Conservation (phyloP, 2,888 invertebrate genomes). For the Leptopterna dolabrata region DNA sequence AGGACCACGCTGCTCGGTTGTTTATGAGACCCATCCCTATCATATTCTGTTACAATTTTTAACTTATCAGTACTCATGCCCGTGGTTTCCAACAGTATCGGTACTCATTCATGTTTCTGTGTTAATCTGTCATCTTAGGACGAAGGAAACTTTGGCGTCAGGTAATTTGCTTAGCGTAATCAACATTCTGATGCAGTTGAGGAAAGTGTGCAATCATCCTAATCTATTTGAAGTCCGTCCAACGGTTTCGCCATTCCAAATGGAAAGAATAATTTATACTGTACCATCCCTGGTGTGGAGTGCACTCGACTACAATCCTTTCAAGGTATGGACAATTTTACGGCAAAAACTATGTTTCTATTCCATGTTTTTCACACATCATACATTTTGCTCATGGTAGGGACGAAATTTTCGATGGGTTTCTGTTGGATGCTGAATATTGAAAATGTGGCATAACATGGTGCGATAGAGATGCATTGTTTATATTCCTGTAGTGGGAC, state of each 20-base stretch:
- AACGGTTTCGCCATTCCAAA: slow-evolving; percentile 92
- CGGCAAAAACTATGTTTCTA: background rate
- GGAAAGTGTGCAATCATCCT: slow-evolving; percentile 98
- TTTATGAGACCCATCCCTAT: too few relatives aligned
- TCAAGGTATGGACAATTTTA: slow-evolving; percentile 71
- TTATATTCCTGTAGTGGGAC: too few relatives aligned
- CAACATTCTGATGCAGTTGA: slow-evolving; percentile 95
- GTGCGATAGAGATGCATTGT: too few relatives aligned
- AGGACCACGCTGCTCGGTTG: too few relatives aligned
- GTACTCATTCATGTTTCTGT: background rate
- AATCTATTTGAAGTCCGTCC: slow-evolving; percentile 97
- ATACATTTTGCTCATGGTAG: too few relatives aligned
- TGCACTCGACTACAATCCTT: slow-evolving; percentile 78
- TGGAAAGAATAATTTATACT: slow-evolving; percentile 78
- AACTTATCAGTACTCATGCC: too few relatives aligned
- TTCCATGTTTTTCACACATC: too few relatives aligned
- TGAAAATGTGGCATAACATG: too few relatives aligned
- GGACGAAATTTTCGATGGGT: too few relatives aligned
- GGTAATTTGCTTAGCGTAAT: slow-evolving; percentile 96
- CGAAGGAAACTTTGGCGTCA: slow-evolving; percentile 89
- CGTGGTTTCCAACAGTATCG: background rate
- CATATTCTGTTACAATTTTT: too few relatives aligned
- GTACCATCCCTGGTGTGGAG: slow-evolving; percentile 80
- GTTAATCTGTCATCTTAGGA: slow-evolving; percentile 72
- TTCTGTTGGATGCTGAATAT: too few relatives aligned